Evolutionary conservation across 2,113 vertebrate species (phyloP), one percentile per base, ranked within the genome.

Genomic region (Paramisgurnus dabryanus): DNA sequence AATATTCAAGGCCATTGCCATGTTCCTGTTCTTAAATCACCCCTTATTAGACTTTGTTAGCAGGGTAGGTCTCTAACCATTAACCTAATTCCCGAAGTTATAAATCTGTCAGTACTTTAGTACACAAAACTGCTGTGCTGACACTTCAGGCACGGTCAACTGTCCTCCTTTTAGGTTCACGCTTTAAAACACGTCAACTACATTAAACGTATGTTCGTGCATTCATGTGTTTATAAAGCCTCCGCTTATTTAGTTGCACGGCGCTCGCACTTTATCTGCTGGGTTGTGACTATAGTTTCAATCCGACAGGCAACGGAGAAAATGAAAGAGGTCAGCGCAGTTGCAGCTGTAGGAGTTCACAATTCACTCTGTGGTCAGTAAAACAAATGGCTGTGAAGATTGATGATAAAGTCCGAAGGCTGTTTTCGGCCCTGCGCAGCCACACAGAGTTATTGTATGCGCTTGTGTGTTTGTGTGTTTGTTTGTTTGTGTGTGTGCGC

Each of bases 331-430:
- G 4, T 2, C 1, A 4, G 39, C 43, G 63, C 60, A 11, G 43
- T 66, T 15, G 53, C 47, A 41, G 63, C 61, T 0, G 74, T 47
- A 11, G 58, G 69, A 57, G 57, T 71, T 39, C 18, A 57, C 60
- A 64, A 43, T 71, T 53, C 61, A 64, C 40, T 43, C 57, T 65
- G 67, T 63, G 70, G 70, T 74, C 64, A 76, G 80, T 41, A 67
- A 76, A 68, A 68, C 40, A 41, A 64, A 76, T 71, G 74, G 74
- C 80, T 69, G 58, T 69, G 17, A 78, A 74, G 81, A 82, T 74
- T 82, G 81, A 83, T 67, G 76, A 17, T 47, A 61, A 67, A 34
- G 68, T 67, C 70, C 45, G 13, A 17, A 34, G 45, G 76, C 40
- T 58, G 75, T 71, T 79, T 82, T 79, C 67, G 79, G 50, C 82